These are phyloP conservation scores for Lochmaea capreae DNA, from an alignment of 2,888 invertebrate species.

Conservation along the genomic window DNA sequence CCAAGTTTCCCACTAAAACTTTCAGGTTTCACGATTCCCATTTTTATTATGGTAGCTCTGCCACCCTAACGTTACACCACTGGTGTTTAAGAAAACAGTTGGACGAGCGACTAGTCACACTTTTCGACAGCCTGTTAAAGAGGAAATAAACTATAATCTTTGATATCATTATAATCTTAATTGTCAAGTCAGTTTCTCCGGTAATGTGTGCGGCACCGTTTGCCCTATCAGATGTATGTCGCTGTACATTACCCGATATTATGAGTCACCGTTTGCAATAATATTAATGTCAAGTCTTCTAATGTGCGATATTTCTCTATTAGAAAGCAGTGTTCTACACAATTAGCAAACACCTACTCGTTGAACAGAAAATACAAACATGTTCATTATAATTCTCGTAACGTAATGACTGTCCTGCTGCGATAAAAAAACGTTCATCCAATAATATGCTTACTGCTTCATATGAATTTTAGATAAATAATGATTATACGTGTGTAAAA, in stretches of 20 bases:
- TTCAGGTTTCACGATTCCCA: too few relatives aligned
- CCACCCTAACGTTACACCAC: too few relatives aligned
- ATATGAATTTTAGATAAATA: constrained; percentile 20
- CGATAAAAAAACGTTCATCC: constrained; percentile 17
- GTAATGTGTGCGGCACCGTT: background rate
- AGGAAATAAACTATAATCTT: background rate
- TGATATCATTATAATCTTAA: background rate
- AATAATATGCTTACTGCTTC: constrained; percentile 8
- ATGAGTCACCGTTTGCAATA: constrained; percentile 10
- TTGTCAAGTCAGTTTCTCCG: background rate
- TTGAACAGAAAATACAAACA: background rate
- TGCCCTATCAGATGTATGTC: constrained; percentile 5
- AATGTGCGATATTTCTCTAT: constrained; percentile 21
- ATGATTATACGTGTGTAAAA: constrained; percentile 17
- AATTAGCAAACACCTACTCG: constrained; percentile 19
- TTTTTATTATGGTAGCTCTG: too few relatives aligned
- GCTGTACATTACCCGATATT: background rate
- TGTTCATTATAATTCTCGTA: constrained; percentile 1
- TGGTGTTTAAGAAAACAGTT: too few relatives aligned
- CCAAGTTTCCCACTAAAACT: too few relatives aligned
- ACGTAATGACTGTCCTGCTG: constrained; percentile 15
- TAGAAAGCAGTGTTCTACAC: constrained; percentile 15
- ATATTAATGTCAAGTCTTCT: constrained; percentile 19
- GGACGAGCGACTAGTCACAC: too few relatives aligned
- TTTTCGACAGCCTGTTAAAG: too few relatives aligned